Evolutionary conservation across 1,140 invertebrate genomes (phyloP).

Genomic region (Mya arenaria): DNA sequence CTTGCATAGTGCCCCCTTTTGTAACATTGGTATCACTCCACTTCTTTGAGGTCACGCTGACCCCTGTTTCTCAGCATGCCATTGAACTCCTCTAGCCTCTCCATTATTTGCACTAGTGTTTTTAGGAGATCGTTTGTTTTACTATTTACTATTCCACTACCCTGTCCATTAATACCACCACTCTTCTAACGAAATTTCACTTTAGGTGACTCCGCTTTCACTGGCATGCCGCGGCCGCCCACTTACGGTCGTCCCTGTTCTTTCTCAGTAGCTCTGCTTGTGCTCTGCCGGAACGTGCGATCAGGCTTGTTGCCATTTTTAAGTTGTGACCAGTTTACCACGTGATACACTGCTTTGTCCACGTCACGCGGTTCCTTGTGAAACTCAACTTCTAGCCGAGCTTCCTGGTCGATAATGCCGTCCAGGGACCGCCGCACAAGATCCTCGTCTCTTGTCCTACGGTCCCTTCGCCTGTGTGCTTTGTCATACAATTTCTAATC

Average conservation of each 20-base stretch:
- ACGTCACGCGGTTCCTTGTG: neutral
- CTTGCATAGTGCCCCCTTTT: slow-evolving; percentile 16
- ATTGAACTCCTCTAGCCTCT: neutral
- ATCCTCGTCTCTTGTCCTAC: neutral
- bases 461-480: neutral
- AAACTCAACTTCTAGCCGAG: neutral
- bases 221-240: neutral
- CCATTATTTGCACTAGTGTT: neutral
- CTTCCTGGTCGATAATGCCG: neutral
- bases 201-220: neutral
- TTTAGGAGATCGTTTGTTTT: neutral
- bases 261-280: neutral
- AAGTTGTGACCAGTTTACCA: neutral
- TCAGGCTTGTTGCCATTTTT: neutral
- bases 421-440: neutral
- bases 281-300: neutral
- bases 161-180: neutral
- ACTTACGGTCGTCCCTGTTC: neutral
- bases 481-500: neutral
- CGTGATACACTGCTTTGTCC: neutral
- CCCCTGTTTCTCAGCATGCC: neutral
- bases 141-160: neutral
- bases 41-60: neutral
- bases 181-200: neutral
- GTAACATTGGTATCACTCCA: slow-evolving; percentile 35